Base-by-base conservation (phyloP, 2,888 invertebrate genomes). In the Seladonia tumulorum region DNA sequence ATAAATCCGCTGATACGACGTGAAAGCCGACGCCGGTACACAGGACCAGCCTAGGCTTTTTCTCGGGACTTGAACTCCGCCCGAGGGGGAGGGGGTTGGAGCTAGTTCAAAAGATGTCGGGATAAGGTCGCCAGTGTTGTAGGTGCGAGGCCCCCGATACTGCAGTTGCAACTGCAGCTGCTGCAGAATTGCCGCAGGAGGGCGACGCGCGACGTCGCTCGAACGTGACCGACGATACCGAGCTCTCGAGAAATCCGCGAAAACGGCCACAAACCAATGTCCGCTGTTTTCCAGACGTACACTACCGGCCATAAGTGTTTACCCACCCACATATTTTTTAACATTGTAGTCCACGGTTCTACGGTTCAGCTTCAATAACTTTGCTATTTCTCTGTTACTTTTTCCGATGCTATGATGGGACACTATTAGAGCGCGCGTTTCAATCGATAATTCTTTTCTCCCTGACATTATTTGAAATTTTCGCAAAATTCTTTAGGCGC, bases 1-100 rank as follows among this genome's bases (percentile, higher is more conserved):
- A 93, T 94, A 93, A 93, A 93, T 93, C 92, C 91, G 90, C 90
- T 88, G 92, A 93, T 94, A 92, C 90, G 91, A 91, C 91, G 92
- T 92, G 93, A 93, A 93, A 92, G 93, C 93, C 90, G 82, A 90
- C 73, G 77, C 79, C 76, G 84, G 45, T 22, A 71, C 66, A 76
- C 66, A 76, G 47, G 60, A 73, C 76, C 78, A 66, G 53, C 79
- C 73, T 76, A 85, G 89, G 87, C 90, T 93, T 93, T 93, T 92
- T 93, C 76, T 84, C 81, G 49, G 29, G 45, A 42, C 57, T 53
- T 74, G n/a, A 75, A 72, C 70, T 47, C 29, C 63, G 29, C 10
- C 10, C 76, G 71, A 78, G 83, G 83, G 81, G 85, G 85, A 71
- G 85, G 85, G 86, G 87, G 87, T 87, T 89, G 84, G 86, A 87